A percentile compares a stretch with the other conserved stretches of the same genome.
Evolutionary conservation across 2,888 invertebrate genomes (phyloP).

Genomic region (Cantharis rufa): DNA sequence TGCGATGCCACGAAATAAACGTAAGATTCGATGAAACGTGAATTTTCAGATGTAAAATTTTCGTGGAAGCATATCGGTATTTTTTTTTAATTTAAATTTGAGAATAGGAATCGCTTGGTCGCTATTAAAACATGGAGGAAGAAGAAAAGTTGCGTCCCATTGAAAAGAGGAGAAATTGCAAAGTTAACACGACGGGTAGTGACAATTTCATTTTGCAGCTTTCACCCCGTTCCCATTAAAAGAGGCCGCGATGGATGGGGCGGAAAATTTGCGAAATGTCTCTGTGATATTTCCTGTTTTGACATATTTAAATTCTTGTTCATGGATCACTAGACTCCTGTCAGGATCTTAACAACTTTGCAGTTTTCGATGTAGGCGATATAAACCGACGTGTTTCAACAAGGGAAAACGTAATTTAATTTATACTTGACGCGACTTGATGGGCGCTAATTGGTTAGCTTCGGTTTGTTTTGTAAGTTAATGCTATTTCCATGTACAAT

Average conservation of each 20-base stretch:
- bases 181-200: slow-evolving; percentile 2
- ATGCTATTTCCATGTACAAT: slow-evolving; percentile 12
- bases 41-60: background rate
- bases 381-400: slow-evolving; percentile 30
- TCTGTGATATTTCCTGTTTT: slow-evolving; percentile 42
- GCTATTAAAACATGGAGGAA: background rate
- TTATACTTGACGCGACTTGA: slow-evolving; percentile 32
- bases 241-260: slow-evolving; percentile 18
- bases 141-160: background rate
- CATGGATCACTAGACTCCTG: slow-evolving; percentile 39
- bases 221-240: slow-evolving; percentile 4
- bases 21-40: slow-evolving; percentile 36
- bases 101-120: background rate
- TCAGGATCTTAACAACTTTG: slow-evolving; percentile 35
- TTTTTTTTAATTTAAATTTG: background rate
- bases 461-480: slow-evolving; percentile 16
- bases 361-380: slow-evolving; percentile 26
- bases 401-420: slow-evolving; percentile 35
- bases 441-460: slow-evolving; percentile 21
- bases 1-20: slow-evolving; percentile 34
- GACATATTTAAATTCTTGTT: slow-evolving; percentile 41
- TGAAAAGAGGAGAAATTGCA: background rate
- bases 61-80: background rate
- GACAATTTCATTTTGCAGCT: slow-evolving; percentile 9
- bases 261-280: slow-evolving; percentile 34